These are phyloP conservation scores for Frankliniella intonsa DNA, from an alignment of 2,888 invertebrate genomes.

Conservation along the genomic window DNA sequence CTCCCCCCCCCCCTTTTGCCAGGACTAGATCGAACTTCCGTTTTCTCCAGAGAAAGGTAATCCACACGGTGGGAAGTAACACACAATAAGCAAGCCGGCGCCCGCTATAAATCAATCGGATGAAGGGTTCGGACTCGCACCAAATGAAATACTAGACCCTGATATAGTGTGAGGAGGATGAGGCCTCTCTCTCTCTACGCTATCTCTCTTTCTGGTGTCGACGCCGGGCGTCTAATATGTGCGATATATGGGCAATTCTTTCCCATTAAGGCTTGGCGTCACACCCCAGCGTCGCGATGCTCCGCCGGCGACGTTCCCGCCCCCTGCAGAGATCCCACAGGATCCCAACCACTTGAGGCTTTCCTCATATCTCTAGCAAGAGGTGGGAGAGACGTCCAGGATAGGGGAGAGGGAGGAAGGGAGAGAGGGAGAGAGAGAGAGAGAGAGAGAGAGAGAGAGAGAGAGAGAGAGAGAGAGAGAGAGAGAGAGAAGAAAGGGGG, in stretches of 20 bases:
- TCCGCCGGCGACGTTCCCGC: background rate
- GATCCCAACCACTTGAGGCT: background rate
- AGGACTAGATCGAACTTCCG: background rate
- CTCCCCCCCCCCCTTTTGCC: too few relatives aligned
- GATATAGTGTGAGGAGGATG: background rate
- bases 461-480: too few relatives aligned
- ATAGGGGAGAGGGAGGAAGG: too few relatives aligned
- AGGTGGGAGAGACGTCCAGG: background rate
- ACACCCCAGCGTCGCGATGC: background rate
- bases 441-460: too few relatives aligned
- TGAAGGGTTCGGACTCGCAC: slow-evolving; percentile 16
- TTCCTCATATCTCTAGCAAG: background rate
- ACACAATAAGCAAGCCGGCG: background rate
- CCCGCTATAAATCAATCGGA: slow-evolving; percentile 11
- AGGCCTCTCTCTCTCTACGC: background rate
- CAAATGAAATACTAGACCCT: slow-evolving; percentile 14
- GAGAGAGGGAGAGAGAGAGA: too few relatives aligned
- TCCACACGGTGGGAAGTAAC: background rate
- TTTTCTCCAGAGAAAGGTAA: background rate
- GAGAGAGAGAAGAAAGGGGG: too few relatives aligned
- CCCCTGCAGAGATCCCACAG: background rate
- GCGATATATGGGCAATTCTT: slow-evolving; percentile 26
- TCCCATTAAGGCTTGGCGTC: background rate
- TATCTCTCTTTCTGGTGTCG: slow-evolving; percentile 11
- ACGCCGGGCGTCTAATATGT: slow-evolving; percentile 7